Base-by-base conservation (phyloP, 1,140 invertebrate genomes). In the Wasmannia auropunctata region DNA sequence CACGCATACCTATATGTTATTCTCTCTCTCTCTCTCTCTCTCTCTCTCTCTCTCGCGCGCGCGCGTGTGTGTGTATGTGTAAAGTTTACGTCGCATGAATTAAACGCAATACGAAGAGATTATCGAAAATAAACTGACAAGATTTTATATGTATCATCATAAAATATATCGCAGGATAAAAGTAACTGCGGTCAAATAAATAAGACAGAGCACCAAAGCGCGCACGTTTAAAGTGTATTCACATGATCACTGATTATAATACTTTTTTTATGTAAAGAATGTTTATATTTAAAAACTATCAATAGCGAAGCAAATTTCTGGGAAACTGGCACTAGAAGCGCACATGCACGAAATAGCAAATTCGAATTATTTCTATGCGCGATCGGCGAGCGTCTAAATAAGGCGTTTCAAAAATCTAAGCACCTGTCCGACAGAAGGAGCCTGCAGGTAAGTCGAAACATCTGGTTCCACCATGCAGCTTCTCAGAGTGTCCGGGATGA, bases 391-490 rank as follows among this genome's bases (percentile, higher is more conserved):
- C 6, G n/a, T n/a, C n/a, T 51, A 79, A 80, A 43, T 5, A 6
- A 58, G 28, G 43, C 16, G 25, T 80, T 74, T 46, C 28, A 34
- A 77, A 72, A 69, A 60, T 40, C 46, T 63, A 94, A 94, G 95
- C 95, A 97, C 97, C 97, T 97, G 97, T 96, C 97, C 97, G 94
- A 97, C 97, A 94, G 97, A 97, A 95, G 97, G 97, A 94, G 97
- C 97, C 95, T 97, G 97, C 93, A 97, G 96, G 95, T 97, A 97
- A 92, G 97, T 97, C 93, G 97, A 97, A 93, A 97, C 97, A 97
- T 97, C 97, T 95, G 97, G 97, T 96, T 97, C 97, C 96, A 97
- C 97, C 97, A 97, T 97, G 96, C 97, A 97, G 96, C 97, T 97
- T 95, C 97, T 96, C 93, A 97, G 95, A 91, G 97, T 96, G 93